These are phyloP conservation scores for Petrolisthes manimaculis DNA, from an alignment of 2,888 invertebrate genomes.

Conservation along the genomic window DNA sequence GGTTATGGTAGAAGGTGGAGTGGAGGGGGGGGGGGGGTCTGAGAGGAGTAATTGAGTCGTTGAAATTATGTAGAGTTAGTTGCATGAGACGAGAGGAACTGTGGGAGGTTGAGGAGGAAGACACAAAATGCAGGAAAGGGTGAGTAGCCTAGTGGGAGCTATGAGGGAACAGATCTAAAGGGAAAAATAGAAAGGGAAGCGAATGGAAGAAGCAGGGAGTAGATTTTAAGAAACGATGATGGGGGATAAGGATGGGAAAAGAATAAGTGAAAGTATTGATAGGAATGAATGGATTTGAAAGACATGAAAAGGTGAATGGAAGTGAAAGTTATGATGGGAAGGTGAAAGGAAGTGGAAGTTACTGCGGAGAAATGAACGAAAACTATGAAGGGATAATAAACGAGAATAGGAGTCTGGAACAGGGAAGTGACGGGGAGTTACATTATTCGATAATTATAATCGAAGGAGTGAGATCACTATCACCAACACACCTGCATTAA, in stretches of 20 bases:
- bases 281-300: too few relatives aligned
- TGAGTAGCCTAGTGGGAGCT: neutral
- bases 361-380: too few relatives aligned
- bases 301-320: too few relatives aligned
- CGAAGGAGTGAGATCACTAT: too few relatives aligned
- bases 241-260: neutral
- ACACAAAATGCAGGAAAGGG: neutral
- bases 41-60: neutral
- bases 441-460: too few relatives aligned
- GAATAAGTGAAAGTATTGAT: neutral
- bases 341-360: too few relatives aligned
- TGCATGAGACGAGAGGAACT: too few relatives aligned
- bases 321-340: too few relatives aligned
- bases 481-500: too few relatives aligned
- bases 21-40: neutral
- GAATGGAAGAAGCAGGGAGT: neutral
- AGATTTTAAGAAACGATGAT: neutral
- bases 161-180: neutral
- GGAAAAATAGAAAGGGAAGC: neutral
- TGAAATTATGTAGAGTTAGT: neutral
- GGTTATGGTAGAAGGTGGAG: neutral
- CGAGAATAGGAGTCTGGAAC: too few relatives aligned
- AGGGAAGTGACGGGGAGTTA: too few relatives aligned
- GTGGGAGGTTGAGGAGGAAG: neutral
- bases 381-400: too few relatives aligned